Base-by-base conservation (phyloP, 2,797 vertebrate species). In the Pelobates cultripes region DNA sequence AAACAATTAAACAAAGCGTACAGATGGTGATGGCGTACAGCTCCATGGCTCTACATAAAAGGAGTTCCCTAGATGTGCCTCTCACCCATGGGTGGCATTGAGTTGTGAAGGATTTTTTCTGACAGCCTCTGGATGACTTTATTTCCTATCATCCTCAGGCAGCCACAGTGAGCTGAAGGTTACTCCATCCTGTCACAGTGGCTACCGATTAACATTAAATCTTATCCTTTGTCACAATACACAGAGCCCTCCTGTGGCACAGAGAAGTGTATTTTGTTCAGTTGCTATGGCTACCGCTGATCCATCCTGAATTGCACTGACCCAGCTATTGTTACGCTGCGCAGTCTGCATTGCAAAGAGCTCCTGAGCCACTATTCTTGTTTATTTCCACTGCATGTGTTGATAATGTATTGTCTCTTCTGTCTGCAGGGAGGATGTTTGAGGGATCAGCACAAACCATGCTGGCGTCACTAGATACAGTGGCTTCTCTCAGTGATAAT, bases 401-500 rank as follows among this genome's bases (percentile, higher is more conserved):
- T 64, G n/a, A 40, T 13, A n/a, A 28, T n/a, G 10, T 57, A 28
- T 6, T 3, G 75, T 47, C 17, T 45, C 40, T 43, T 28, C 17
- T 75, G 53, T 86, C 28, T 90, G 3, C 88, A 99, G 97, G 98
- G 82, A 94, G 98, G 87, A 96, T 97, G 86, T 99, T 99, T 84
- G 97, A 99, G 89, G 97, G 97, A 75, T 97, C 89, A 4, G 89
- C 97, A 3, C 93, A 94, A 72, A 97, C 96, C 57, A 99, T 99
- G 98, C 93, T 99, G 42, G 92, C 95, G 63, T 99, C 97, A 2
- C 93, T 99, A 89, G 97, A 99, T n/a, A 89, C 91, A 0, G 96
- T 97, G 0, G 71, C 92, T 79, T 91, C 93, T 43, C 91, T 99
- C 73, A 95, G 91, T 0, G 95, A 97, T 4, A 95, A 96, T 43